Evolutionary conservation across 2,797 vertebrate genomes (phyloP).

Genomic region (Propithecus perrieri): DNA sequence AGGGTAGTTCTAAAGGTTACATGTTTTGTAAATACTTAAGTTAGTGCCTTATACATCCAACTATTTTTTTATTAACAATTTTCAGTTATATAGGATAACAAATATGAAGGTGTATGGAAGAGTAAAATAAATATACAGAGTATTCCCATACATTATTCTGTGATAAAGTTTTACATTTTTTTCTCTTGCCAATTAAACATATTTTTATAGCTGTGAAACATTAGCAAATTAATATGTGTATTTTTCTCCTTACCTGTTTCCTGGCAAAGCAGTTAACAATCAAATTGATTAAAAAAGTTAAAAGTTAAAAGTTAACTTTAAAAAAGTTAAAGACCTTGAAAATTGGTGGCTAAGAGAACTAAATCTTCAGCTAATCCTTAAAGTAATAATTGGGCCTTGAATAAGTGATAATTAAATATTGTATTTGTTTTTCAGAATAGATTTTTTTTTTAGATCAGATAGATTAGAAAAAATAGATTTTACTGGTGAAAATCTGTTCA

Average conservation of each 20-base stretch:
- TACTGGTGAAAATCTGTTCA: conserved; percentile 19
- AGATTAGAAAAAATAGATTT: neutral
- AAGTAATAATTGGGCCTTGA: conserved; percentile 14
- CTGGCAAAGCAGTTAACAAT: conserved; percentile 34
- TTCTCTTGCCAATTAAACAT: conserved; percentile 3
- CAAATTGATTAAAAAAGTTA: conserved; percentile 19
- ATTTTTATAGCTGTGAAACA: conserved; percentile 17
- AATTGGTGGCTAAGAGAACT: conserved; percentile 4
- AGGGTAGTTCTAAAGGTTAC: conserved; percentile 26
- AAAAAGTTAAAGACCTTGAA: conserved; percentile 26
- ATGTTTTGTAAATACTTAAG: conserved; percentile 12
- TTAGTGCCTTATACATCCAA: neutral
- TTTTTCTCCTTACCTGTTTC: conserved; percentile 45
- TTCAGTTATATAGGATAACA: neutral
- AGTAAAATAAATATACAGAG: neutral
- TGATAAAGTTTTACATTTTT: neutral
- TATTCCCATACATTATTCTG: neutral
- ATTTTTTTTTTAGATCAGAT: neutral
- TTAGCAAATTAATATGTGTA: neutral
- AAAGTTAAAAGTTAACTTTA: conserved; percentile 35
- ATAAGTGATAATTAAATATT: conserved; percentile 44
- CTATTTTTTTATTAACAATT: neutral
- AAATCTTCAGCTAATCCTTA: neutral
- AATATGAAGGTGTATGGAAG: neutral
- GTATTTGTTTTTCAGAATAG: conserved; percentile 32